Evolutionary conservation across 2,797 vertebrate genomes (phyloP).

Genomic region (Apodemus agrarius): DNA sequence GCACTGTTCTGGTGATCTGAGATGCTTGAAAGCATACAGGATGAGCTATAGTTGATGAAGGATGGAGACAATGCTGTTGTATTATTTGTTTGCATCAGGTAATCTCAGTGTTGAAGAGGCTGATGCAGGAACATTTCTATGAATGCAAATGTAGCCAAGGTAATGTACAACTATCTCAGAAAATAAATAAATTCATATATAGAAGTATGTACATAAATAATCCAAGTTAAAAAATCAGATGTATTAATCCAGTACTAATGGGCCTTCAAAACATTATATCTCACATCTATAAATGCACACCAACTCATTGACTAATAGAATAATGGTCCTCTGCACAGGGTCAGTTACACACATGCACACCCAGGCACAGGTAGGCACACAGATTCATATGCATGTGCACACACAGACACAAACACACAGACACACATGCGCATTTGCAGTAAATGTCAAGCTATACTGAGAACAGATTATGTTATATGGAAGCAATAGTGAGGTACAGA

Average conservation of each 20-base stretch:
- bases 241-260: not conserved
- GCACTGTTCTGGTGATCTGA: not conserved
- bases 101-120: not conserved
- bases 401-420: not conserved
- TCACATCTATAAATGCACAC: not conserved
- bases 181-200: not conserved
- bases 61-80: too few relatives aligned
- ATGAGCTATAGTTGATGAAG: rapidly evolving
- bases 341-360: not conserved
- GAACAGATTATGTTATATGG: not conserved
- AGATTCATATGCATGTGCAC: not conserved
- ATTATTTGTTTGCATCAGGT: not conserved
- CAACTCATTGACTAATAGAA: not conserved
- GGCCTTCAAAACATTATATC: conserved; percentile 27
- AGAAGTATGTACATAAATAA: not conserved
- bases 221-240: conserved; percentile 21
- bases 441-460: not conserved
- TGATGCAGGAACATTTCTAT: not conserved
- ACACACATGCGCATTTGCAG: not conserved
- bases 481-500: not conserved
- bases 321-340: not conserved
- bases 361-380: not conserved
- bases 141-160: not conserved
- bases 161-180: not conserved
- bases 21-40: not conserved